Percentiles rank a stretch among this genome's conserved stretches.
phyloP scores from a whole-genome alignment of 2,888 invertebrate species.

The Dromius quadrimaculatus region DNA sequence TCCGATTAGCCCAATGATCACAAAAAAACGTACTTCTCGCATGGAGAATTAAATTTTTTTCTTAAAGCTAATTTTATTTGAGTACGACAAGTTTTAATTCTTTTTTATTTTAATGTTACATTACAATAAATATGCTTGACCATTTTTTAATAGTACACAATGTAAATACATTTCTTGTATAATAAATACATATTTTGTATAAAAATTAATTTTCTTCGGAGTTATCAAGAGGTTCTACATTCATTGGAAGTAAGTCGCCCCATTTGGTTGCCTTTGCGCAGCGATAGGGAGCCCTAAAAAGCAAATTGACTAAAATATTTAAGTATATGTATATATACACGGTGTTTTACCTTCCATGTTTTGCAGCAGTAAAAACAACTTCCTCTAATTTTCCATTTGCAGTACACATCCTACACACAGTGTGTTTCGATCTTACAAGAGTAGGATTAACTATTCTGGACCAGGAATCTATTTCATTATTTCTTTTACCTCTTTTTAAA shows the following conservation, averaged over 20 bases:
- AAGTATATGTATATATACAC: conserved; percentile 42
- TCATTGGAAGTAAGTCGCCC: conserved; percentile 84
- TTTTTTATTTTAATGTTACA: not conserved
- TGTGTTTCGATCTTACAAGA: conserved; percentile 77
- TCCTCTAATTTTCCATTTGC: conserved; percentile 79
- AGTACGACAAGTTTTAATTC: not conserved
- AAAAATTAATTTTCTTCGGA: not conserved
- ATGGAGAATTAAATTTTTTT: conserved; percentile 1
- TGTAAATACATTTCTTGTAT: conserved; percentile 12
- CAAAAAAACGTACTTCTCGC: conserved; percentile 5
- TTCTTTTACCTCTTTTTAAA: conserved; percentile 79
- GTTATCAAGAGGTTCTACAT: conserved; percentile 60
- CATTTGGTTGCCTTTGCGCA: conserved; percentile 81
- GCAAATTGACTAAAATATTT: conserved; percentile 17
- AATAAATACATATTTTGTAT: conserved; percentile 22
- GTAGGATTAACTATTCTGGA: conserved; percentile 84
- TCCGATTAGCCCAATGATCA: conserved; percentile 71
- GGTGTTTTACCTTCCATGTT: conserved; percentile 80
- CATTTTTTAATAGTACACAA: not conserved
- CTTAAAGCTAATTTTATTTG: not conserved
- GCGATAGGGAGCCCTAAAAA: conserved; percentile 74
- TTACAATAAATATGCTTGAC: not conserved
- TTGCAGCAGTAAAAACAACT: conserved; percentile 80
- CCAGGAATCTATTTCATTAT: conserved; percentile 74
- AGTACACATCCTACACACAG: conserved; percentile 84